A percentile compares a stretch with the other conserved stretches of the same genome.
Evolutionary conservation across 2,113 vertebrate species (phyloP).

Genomic region (Trematocara marginatum): DNA sequence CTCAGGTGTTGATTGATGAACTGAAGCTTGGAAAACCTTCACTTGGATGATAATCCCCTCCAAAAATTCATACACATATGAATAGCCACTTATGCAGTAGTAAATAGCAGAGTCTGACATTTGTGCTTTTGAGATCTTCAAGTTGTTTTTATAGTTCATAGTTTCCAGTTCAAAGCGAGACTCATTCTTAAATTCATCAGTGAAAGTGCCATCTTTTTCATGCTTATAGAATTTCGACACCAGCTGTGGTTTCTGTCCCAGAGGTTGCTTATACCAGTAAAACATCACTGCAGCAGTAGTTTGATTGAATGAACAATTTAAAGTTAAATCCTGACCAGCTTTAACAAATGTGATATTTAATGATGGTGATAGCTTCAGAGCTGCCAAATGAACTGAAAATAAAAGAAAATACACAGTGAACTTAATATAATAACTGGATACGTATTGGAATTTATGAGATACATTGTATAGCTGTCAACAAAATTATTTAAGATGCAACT

Average conservation of each 20-base stretch:
- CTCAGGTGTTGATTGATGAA: neutral
- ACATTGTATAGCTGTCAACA: accelerated
- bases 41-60: constrained; percentile 2
- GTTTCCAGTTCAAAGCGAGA: constrained; percentile 1
- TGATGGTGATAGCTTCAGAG: neutral
- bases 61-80: neutral
- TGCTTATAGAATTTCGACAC: neutral
- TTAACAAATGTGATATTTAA: neutral
- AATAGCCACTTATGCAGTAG: constrained; percentile 15
- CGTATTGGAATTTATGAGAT: neutral
- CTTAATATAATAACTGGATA: neutral
- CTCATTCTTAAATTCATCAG: neutral
- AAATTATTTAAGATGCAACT: neutral
- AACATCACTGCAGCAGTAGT: neutral
- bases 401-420: neutral
- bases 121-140: constrained; percentile 8
- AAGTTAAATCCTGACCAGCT: neutral
- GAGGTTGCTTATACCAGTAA: constrained; percentile 32
- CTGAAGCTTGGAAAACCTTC: accelerated
- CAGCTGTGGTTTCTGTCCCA: neutral
- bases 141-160: neutral
- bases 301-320: constrained; percentile 1
- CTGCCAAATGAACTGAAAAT: neutral
- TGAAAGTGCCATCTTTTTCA: neutral
- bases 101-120: constrained; percentile 46